A percentile compares a stretch with the other conserved stretches of the same genome.
These are phyloP conservation scores for Drusus annulatus DNA, from an alignment of 1,140 invertebrate species.

Conservation along the genomic window DNA sequence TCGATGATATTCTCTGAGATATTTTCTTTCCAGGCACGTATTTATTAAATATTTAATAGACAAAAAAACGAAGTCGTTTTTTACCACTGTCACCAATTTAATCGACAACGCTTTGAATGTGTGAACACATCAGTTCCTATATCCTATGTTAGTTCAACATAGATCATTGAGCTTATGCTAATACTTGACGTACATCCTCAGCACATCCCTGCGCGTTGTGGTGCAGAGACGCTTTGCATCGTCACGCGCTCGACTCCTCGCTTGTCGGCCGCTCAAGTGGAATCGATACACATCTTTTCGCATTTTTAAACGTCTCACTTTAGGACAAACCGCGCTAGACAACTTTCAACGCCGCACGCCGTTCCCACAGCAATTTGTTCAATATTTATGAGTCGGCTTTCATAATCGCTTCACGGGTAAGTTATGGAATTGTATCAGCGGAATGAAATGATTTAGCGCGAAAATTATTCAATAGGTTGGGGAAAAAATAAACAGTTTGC, in stretches of 20 bases:
- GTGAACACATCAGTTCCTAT: no score
- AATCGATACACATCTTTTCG: slow-evolving; percentile 49
- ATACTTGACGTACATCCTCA: no score
- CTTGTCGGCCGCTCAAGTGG: not conserved
- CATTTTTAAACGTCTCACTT: slow-evolving; percentile 36
- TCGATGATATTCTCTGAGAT: no score
- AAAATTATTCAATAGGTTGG: slow-evolving; percentile 27
- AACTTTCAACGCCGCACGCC: slow-evolving; percentile 48
- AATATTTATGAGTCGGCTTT: slow-evolving; percentile 53
- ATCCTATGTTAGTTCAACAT: no score
- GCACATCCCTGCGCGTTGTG: no score
- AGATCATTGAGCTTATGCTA: no score
- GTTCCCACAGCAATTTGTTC: slow-evolving; percentile 50
- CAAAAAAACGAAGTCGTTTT: no score
- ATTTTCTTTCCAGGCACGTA: no score
- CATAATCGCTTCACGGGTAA: slow-evolving; percentile 45
- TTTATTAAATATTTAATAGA: no score
- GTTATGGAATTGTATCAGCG: slow-evolving; percentile 54
- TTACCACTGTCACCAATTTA: no score
- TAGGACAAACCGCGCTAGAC: slow-evolving; percentile 44
- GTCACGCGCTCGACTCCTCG: slow-evolving; percentile 31
- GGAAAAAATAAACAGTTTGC: not conserved
- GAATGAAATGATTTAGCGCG: slow-evolving; percentile 32
- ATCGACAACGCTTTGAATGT: no score
- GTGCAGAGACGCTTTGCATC: slow-evolving; percentile 42